Percentiles rank a stretch among this genome's conserved stretches.
Conservation (phyloP, 2,797 vertebrate species). For the Eidolon dupreanum region DNA sequence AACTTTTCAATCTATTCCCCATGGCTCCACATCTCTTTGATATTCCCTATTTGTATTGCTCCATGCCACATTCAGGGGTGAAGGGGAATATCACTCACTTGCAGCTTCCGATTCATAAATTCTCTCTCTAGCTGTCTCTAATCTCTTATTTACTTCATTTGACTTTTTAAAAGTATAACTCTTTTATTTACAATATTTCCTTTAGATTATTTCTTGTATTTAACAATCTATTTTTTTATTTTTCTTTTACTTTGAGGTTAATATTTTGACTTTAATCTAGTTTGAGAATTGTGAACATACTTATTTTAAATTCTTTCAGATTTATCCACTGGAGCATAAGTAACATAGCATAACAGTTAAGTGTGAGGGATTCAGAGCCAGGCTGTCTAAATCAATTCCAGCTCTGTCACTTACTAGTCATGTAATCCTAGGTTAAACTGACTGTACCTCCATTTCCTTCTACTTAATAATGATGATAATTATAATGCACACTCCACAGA, state of each 20-base stretch:
- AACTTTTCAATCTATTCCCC: background rate
- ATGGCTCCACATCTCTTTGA: too few relatives aligned
- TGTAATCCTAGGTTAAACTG: background rate
- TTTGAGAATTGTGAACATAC: background rate
- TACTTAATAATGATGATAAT: background rate
- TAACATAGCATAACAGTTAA: background rate
- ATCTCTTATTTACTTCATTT: background rate
- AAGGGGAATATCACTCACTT: fast-evolving
- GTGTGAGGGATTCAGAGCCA: background rate
- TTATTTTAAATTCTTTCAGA: background rate
- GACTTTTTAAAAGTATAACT: background rate
- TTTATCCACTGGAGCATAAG: background rate
- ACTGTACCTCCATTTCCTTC: background rate
- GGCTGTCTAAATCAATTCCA: background rate
- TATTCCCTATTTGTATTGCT: background rate
- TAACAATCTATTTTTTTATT: background rate
- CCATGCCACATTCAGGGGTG: too few relatives aligned
- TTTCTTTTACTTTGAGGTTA: background rate
- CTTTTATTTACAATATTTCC: background rate
- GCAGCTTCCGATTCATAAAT: background rate
- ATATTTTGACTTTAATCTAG: background rate
- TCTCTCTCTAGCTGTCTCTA: conserved; percentile 40
- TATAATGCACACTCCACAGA: background rate
- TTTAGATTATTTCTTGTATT: background rate
- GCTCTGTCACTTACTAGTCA: background rate